A percentile compares a stretch with the other conserved stretches of the same genome.
phyloP scores from a whole-genome alignment of 2,888 invertebrate species.

The Hirtodrosophila histrioides region DNA sequence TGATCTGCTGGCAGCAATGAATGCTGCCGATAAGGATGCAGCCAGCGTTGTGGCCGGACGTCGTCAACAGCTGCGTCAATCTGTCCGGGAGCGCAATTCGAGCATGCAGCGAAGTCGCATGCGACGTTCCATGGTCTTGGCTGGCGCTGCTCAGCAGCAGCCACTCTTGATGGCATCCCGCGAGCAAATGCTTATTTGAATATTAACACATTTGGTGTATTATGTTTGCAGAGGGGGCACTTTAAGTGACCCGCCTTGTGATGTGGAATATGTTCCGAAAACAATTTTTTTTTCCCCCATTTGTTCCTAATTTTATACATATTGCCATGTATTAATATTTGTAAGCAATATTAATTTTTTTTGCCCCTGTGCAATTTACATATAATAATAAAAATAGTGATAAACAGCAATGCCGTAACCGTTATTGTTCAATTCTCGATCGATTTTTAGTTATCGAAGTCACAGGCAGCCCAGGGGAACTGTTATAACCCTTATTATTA shows the following conservation, averaged over 20 bases:
- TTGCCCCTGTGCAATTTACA: conserved; percentile 60
- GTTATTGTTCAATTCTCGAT: conserved; percentile 30
- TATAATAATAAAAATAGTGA: conserved; percentile 17
- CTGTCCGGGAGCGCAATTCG: conserved; percentile 75
- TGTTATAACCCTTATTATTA: too few species aligned
- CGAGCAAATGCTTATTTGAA: conserved; percentile 70
- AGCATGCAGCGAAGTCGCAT: conserved; percentile 75
- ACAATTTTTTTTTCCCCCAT: conserved; percentile 28
- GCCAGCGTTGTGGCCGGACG: conserved; percentile 39
- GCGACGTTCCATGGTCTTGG: conserved; percentile 69
- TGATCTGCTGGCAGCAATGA: conserved; percentile 83
- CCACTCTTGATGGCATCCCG: conserved; percentile 36
- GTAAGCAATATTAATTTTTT: conserved; percentile 22
- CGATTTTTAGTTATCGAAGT: too few species aligned
- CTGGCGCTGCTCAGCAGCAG: conserved; percentile 24
- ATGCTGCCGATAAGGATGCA: conserved; percentile 69
- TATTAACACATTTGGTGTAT: background rate
- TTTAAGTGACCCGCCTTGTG: conserved; percentile 61
- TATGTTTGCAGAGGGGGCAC: conserved; percentile 17
- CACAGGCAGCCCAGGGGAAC: too few species aligned
- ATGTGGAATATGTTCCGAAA: conserved; percentile 72
- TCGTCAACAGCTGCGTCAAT: conserved; percentile 77
- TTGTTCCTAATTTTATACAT: conserved; percentile 39
- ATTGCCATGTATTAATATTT: conserved; percentile 29
- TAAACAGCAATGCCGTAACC: background rate